Conservation (phyloP, 2,888 invertebrate genomes). For the Hoplodrina ambigua region DNA sequence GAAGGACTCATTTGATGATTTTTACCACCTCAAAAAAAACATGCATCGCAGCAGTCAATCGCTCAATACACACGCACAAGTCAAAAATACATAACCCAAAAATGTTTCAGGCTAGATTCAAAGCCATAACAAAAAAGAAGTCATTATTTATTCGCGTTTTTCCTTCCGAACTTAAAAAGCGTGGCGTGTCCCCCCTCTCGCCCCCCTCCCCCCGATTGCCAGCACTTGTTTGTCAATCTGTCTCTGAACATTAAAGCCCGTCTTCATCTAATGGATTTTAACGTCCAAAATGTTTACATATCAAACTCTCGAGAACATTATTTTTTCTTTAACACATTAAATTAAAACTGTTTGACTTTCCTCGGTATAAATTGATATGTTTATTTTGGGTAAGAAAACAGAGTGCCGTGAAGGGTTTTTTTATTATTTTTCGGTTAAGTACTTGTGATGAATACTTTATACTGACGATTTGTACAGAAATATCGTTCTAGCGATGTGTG, state of each 20-base stretch:
- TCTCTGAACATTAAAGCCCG: conserved; percentile 72
- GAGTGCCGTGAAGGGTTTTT: conserved; percentile 58
- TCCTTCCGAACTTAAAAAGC: conserved; percentile 36
- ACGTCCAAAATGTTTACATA: conserved; percentile 75
- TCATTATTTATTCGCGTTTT: conserved; percentile 28
- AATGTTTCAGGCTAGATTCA: neutral
- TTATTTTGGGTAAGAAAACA: conserved; percentile 63
- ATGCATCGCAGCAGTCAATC: too few relatives aligned
- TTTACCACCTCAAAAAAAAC: too few relatives aligned
- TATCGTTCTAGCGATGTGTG: neutral
- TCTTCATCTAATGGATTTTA: conserved; percentile 82
- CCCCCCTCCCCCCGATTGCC: conserved; percentile 43
- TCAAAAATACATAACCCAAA: neutral
- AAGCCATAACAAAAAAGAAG: neutral
- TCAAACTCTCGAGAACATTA: conserved; percentile 60
- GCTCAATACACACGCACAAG: too few relatives aligned
- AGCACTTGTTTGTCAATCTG: conserved; percentile 76
- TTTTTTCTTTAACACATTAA: conserved; percentile 64
- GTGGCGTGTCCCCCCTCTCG: neutral
- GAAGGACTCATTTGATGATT: too few relatives aligned
- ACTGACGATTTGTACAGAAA: conserved; percentile 16
- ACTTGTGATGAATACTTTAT: conserved; percentile 44
- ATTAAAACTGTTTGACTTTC: conserved; percentile 65
- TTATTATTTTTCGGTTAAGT: conserved; percentile 41
- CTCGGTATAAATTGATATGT: conserved; percentile 65